Base-by-base conservation (phyloP, 1,140 invertebrate species). In the Aporrectodea caliginosa region DNA sequence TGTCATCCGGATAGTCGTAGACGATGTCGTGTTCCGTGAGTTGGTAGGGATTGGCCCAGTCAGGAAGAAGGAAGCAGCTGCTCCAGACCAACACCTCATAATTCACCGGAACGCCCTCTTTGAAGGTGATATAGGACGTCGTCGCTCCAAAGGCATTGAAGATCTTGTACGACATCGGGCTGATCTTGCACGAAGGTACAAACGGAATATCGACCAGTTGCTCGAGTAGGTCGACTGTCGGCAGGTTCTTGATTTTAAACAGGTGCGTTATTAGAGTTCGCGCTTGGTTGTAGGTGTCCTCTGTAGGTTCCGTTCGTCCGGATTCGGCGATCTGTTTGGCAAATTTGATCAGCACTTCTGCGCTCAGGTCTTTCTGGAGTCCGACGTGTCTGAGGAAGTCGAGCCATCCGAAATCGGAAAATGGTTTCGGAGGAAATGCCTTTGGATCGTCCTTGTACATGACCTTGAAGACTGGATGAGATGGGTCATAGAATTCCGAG, bases 21-120 rank as follows among this genome's bases (percentile, higher is more conserved):
- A 16, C n/a, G 0, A 70, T 32, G 69, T 80, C 69, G n/a, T 33
- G 31, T 33, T 73, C 35, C 29, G 34, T 33, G 16, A 78, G 71
- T 43, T 34, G 22, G 71, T 35, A 73, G 6, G 77, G 77, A 35
- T 81, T 77, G 0, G 80, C 80, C 80, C 80, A 81, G 77, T 72
- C 69, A n/a, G 80, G 80, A 1, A 81, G 77, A 2, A 81, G 71
- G 29, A 58, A 70, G 0, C 31, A 30, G 31, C 33, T 73, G 27
- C 32, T 74, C 80, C 80, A 81, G 16, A 77, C 58, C 22, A 81
- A 27, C 22, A 43, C 77, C 69, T 81, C 75, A 33, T 81, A 72
- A 16, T 31, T 74, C 29, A 73, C 75, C 6, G 80, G 68, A 31
- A 78, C 58, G 35, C 80, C 75, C 1, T 81, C 77, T 30, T 74